Conservation (phyloP, 2,113 vertebrate species). For the Brachypodius melanocephalos region DNA sequence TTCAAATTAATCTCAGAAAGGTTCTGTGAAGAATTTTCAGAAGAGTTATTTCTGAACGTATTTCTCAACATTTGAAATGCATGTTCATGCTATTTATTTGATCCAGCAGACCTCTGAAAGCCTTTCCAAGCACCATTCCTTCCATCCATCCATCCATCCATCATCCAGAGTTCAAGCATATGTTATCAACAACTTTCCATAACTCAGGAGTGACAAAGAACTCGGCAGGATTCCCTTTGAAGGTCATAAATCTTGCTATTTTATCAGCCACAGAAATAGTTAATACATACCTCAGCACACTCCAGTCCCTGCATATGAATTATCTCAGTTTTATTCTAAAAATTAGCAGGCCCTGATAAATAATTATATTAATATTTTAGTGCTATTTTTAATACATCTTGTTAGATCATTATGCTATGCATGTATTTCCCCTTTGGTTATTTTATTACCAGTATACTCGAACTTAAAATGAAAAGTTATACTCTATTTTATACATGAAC, state of each 20-base stretch:
- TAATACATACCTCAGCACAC: not conserved
- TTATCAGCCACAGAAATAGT: not conserved
- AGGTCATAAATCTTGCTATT: not conserved
- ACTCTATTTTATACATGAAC: not conserved
- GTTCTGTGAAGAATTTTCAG: not conserved
- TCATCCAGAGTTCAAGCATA: not conserved
- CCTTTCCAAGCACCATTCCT: not conserved
- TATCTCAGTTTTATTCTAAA: not conserved
- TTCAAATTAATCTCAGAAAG: not conserved
- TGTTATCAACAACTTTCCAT: not conserved
- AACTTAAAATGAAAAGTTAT: conserved; percentile 13
- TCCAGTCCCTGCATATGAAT: not conserved
- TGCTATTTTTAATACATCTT: conserved; percentile 1
- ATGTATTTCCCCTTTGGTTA: not conserved
- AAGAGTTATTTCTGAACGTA: not conserved
- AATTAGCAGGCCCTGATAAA: not conserved
- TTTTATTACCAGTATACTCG: not conserved
- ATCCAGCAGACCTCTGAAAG: not conserved
- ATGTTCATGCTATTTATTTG: not conserved
- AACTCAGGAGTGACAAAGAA: not conserved
- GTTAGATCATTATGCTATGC: not conserved
- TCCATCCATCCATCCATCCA: not conserved
- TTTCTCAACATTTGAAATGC: not conserved
- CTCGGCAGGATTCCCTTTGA: not conserved
- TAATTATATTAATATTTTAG: not conserved